Evolutionary conservation across 2,888 invertebrate genomes (phyloP).

Genomic region (Orgyia antiqua): DNA sequence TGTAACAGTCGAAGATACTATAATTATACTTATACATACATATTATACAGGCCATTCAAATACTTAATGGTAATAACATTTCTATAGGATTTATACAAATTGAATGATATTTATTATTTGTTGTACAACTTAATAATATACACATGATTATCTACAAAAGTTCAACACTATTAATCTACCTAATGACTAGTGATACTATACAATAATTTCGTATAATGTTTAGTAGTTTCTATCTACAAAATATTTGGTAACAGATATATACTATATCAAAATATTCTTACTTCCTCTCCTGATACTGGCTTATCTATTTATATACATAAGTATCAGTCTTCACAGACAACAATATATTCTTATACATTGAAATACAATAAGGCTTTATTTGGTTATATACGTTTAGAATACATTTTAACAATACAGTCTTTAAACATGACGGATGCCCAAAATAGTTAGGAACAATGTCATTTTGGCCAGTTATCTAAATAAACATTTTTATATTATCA

Average conservation of each 20-base stretch:
- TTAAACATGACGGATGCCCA: conserved; percentile 40
- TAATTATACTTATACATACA: conserved; percentile 28
- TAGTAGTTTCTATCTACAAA: conserved; percentile 61
- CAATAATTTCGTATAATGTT: conserved; percentile 50
- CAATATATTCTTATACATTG: conserved; percentile 38
- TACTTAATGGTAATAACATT: conserved; percentile 29
- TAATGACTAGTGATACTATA: conserved; percentile 75
- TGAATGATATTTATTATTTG: conserved; percentile 9
- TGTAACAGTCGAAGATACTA: conserved; percentile 58
- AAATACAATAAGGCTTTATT: conserved; percentile 45
- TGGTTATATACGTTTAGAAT: conserved; percentile 47
- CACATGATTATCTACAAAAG: conserved; percentile 41
- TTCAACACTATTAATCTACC: conserved; percentile 54
- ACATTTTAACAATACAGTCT: conserved; percentile 57
- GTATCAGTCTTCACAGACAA: conserved; percentile 70
- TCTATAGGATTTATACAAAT: conserved; percentile 11
- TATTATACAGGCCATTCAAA: conserved; percentile 28
- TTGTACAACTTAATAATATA: conserved; percentile 33
- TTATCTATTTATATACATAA: conserved; percentile 50
- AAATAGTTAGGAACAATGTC: conserved; percentile 52
- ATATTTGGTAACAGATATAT: conserved; percentile 73
- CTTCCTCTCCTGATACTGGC: conserved; percentile 61
- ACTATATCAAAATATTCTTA: conserved; percentile 70
- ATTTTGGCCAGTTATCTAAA: conserved; percentile 52
- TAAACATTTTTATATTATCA: conserved; percentile 50